Conservation (phyloP, 2,113 vertebrate species). For the Lamprotornis superbus region DNA sequence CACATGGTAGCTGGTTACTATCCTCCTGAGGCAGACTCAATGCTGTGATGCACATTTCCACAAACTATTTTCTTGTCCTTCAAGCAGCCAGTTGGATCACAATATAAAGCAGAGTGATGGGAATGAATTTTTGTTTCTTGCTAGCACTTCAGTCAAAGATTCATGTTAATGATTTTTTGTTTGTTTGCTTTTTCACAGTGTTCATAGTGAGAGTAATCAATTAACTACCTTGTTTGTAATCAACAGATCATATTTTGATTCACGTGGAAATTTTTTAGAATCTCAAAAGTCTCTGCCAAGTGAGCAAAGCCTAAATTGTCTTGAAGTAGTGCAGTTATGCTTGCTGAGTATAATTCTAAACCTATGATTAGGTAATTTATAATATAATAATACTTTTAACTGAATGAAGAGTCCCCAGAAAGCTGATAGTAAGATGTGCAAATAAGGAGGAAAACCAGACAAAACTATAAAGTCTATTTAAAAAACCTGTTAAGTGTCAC, state of each 20-base stretch:
- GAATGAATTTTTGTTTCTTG: not conserved
- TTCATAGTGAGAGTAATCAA: not conserved
- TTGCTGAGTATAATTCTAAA: not conserved
- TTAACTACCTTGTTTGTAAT: not conserved
- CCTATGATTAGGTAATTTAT: not conserved
- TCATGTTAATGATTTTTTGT: not conserved
- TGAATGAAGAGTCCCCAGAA: not conserved
- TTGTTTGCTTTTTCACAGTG: not conserved
- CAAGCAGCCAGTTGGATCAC: not conserved
- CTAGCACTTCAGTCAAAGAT: not conserved
- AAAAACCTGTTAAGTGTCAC: not conserved
- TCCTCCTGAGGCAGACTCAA: not conserved
- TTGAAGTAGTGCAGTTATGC: not conserved
- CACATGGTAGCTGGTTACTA: not conserved
- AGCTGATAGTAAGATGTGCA: not conserved
- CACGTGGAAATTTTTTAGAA: not conserved
- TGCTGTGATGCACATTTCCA: not conserved
- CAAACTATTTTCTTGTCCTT: not conserved
- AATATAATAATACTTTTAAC: not conserved
- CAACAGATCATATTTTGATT: not conserved
- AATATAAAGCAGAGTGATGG: not conserved
- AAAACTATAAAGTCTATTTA: not conserved
- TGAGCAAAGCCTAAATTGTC: not conserved
- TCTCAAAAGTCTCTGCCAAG: not conserved
- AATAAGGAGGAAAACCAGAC: not conserved